A percentile compares a stretch with the other conserved stretches of the same genome.
phyloP scores from a whole-genome alignment of 2,113 vertebrate species.

The Siphamia tubifer region DNA sequence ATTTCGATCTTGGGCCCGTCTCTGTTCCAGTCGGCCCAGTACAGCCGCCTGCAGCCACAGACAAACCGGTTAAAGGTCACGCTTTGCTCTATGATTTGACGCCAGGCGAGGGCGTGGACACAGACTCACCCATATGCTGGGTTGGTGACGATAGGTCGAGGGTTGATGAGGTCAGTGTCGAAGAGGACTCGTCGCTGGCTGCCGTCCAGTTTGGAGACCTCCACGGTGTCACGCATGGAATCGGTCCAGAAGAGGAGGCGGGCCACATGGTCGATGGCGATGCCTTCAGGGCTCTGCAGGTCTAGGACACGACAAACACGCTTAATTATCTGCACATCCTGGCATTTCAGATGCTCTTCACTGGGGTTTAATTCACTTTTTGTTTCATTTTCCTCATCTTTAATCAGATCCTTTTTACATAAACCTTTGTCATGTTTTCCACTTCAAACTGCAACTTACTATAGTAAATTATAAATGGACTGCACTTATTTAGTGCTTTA shows the following conservation, averaged over 20 bases:
- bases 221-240: conserved; percentile 88
- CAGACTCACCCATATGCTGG: conserved; percentile 83
- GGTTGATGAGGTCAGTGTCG: conserved; percentile 87
- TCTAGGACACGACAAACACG: conserved; percentile 65
- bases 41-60: conserved; percentile 81
- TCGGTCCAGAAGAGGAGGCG: conserved; percentile 96
- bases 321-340: too few species aligned
- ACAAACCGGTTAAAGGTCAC: neutral
- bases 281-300: conserved; percentile 91
- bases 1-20: conserved; percentile 93
- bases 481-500: too few species aligned
- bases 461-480: too few species aligned
- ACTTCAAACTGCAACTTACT: too few species aligned
- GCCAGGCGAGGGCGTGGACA: too few species aligned
- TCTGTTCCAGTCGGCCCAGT: conserved; percentile 96
- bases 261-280: conserved; percentile 88
- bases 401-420: too few species aligned
- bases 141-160: conserved; percentile 87
- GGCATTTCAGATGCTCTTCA: too few species aligned
- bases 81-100: too few species aligned
- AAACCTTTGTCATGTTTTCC: too few species aligned
- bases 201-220: conserved; percentile 89
- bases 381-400: too few species aligned
- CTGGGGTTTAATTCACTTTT: too few species aligned
- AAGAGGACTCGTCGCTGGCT: conserved; percentile 87